Base-by-base conservation (phyloP, 1,140 invertebrate genomes). In the Polypedilum pembai region DNA sequence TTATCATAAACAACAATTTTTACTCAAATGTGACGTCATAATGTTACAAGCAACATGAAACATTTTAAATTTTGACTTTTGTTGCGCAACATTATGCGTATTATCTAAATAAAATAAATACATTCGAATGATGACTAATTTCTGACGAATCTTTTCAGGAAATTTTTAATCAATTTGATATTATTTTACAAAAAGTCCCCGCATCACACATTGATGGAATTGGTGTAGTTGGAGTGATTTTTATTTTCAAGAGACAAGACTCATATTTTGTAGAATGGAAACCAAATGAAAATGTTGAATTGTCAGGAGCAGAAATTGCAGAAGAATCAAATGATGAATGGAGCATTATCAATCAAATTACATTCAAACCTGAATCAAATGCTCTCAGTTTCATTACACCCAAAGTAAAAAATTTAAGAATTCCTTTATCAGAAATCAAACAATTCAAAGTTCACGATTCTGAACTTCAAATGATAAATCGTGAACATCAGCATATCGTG, bases 231-330 rank as follows among this genome's bases (percentile, higher is more conserved):
- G 65, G 65, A 10, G 65, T 69, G 3, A 69, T 69, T 21, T 69
- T 69, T 20, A 20, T 69, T 0, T 18, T 69, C 17, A 69, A 69
- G 20, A 20, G 65, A 69, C 65, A 69, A 69, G 65, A 21, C 17
- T 18, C n/a, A 3, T 69, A 69, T 76, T 89, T 85, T 66, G 87
- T 94, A 45, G 92, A 93, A 82, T 94, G 92, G 92, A 89, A 89
- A 79, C 90, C 90, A 3, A 88, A 88, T 76, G 91, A 90, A 79
- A 85, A 89, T 73, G 86, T 88, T 63, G 87, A 91, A 66, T 88
- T 90, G 40, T 86, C 88, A 20, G 90, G 91, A 76, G 88, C 88
- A 7, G 90, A 92, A 77, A 87, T 69, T 18, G 20, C 65, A 18
- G 65, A 69, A 20, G 65, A 69, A 18, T 69, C 65, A 69, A 84